A percentile compares a stretch with the other conserved stretches of the same genome.
Evolutionary conservation across 2,888 invertebrate species (phyloP).

Genomic region (Melinopterus prodromus): DNA sequence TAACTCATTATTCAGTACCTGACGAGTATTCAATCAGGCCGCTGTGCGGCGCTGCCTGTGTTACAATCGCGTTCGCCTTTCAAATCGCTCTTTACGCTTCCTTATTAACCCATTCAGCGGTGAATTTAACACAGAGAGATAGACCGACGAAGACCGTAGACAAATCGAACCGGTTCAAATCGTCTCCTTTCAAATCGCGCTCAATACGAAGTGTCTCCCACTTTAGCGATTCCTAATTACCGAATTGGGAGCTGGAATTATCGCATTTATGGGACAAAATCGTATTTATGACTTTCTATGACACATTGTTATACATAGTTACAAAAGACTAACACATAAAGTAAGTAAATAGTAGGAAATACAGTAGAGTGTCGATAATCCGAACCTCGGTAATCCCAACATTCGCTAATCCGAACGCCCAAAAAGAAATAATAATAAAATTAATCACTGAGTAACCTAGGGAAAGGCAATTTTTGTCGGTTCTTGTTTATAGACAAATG

Average conservation of each 20-base stretch:
- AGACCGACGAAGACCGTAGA: not conserved
- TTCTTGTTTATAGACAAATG: too few species aligned
- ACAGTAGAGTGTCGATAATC: too few species aligned
- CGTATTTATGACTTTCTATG: too few species aligned
- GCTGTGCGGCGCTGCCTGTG: conserved; percentile 31
- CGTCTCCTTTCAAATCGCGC: not conserved
- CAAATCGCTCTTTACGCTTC: conserved; percentile 12
- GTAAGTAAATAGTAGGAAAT: too few species aligned
- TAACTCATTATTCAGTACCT: conserved; percentile 53
- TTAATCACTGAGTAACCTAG: too few species aligned
- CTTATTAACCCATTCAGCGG: conserved; percentile 12
- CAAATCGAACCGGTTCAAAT: not conserved
- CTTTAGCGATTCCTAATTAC: not conserved
- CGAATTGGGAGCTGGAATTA: not conserved
- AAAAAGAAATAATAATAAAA: too few species aligned
- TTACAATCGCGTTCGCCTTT: not conserved
- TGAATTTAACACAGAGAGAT: not conserved
- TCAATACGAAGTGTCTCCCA: not conserved
- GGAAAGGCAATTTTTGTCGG: too few species aligned
- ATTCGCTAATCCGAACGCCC: too few species aligned
- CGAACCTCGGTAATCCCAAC: too few species aligned
- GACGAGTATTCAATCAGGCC: conserved; percentile 50
- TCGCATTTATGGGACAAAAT: too few species aligned
- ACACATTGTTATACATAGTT: too few species aligned
- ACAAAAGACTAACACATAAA: too few species aligned